A percentile compares a stretch with the other conserved stretches of the same genome.
These are phyloP conservation scores for Clytia hemisphaerica DNA, from an alignment of 30 jellyfish, hydroid and myxozoan genomes.

Conservation along the genomic window DNA sequence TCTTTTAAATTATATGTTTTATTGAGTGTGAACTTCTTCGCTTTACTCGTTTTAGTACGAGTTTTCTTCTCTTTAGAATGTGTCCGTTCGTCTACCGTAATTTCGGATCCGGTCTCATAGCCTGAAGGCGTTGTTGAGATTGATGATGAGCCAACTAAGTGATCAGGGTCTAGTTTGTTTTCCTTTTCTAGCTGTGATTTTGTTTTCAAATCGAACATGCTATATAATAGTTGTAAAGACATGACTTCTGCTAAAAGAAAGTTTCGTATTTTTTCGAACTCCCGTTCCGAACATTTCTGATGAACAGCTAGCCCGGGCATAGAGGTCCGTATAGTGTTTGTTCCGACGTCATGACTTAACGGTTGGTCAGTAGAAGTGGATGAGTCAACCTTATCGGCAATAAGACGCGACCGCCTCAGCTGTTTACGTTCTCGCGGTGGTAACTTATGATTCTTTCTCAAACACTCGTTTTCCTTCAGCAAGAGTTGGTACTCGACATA, in stretches of 20 bases:
- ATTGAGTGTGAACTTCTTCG: not conserved
- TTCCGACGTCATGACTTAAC: no score
- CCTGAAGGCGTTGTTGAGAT: conserved; percentile 49
- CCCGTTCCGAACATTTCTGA: not conserved
- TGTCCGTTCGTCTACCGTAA: not conserved
- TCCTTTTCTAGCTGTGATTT: not conserved
- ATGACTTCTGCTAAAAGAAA: conserved; percentile 57
- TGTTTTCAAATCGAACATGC: conserved; percentile 19
- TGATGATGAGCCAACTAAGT: not conserved
- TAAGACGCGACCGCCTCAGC: no score
- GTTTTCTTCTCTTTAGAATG: not conserved
- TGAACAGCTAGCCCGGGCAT: not conserved
- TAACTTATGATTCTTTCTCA: no score
- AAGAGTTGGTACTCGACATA: no score
- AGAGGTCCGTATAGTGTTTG: no score
- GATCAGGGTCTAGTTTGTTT: not conserved
- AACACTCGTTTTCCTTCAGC: no score
- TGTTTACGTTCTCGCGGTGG: no score
- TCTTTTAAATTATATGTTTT: not conserved
- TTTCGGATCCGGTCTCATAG: conserved; percentile 39
- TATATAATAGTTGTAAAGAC: conserved; percentile 55
- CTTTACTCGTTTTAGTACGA: not conserved
- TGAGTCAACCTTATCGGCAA: no score
- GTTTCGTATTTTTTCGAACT: conserved; percentile 23
- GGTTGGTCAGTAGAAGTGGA: no score